Conservation (phyloP, 2,113 vertebrate genomes). For the Notechis scutatus region DNA sequence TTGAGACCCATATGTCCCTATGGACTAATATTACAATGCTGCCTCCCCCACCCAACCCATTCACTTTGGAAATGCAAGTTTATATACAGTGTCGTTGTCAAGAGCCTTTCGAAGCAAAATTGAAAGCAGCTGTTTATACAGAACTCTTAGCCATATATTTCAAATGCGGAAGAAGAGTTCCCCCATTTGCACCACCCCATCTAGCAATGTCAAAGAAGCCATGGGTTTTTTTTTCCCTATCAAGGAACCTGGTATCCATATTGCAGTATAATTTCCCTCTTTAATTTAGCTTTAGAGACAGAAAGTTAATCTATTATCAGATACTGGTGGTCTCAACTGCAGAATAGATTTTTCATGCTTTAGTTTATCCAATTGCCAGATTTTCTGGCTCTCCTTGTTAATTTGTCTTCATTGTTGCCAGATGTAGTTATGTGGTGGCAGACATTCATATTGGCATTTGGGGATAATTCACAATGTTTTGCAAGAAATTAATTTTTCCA, state of each 20-base stretch:
- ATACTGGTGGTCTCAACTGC: constrained; percentile 72
- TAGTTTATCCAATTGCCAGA: constrained; percentile 74
- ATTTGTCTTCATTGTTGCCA: constrained; percentile 82
- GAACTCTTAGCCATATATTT: constrained; percentile 32
- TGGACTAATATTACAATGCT: constrained; percentile 39
- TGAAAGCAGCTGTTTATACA: constrained; percentile 54
- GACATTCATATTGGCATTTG: constrained; percentile 60
- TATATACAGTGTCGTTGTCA: constrained; percentile 35
- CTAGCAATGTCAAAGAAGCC: neutral
- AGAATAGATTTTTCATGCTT: constrained; percentile 72
- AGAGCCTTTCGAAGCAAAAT: constrained; percentile 60
- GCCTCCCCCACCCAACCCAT: constrained; percentile 34
- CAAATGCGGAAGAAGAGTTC: constrained; percentile 31
- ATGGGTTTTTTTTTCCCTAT: constrained; percentile 44
- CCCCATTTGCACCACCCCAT: constrained; percentile 6
- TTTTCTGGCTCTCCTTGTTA: constrained; percentile 72
- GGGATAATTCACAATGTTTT: constrained; percentile 58
- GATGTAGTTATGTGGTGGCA: constrained; percentile 77
- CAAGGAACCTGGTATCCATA: constrained; percentile 70
- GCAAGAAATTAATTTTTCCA: constrained; percentile 56
- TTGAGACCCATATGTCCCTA: constrained; percentile 18
- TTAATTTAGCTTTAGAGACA: constrained; percentile 77
- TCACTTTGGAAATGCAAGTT: constrained; percentile 56
- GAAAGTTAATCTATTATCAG: constrained; percentile 76
- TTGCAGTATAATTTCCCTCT: constrained; percentile 74